These are phyloP conservation scores for Nerophis lumbriciformis DNA, from an alignment of 2,113 vertebrate species.

Conservation along the genomic window DNA sequence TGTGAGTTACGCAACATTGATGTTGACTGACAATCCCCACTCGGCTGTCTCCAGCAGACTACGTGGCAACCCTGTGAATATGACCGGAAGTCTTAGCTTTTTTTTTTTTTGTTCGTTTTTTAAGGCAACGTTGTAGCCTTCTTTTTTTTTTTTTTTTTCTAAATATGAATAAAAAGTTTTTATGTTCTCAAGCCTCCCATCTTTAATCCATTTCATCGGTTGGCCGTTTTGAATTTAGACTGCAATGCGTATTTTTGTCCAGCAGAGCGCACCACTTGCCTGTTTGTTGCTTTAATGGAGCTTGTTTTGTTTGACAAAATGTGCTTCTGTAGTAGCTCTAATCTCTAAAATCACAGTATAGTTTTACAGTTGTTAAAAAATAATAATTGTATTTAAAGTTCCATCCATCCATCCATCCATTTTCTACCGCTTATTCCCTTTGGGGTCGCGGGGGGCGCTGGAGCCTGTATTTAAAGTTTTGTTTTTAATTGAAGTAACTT, in stretches of 20 bases:
- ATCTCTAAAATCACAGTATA: too few relatives aligned
- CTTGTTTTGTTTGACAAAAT: too few relatives aligned
- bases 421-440: too few relatives aligned
- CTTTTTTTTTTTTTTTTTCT: conserved; percentile 15
- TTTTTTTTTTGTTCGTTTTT: background rate
- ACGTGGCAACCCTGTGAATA: conserved; percentile 57
- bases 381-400: too few relatives aligned
- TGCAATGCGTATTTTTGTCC: conserved; percentile 33
- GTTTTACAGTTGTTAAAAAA: too few relatives aligned
- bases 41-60: conserved; percentile 20
- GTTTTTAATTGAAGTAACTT: too few relatives aligned
- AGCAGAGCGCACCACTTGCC: conserved; percentile 42
- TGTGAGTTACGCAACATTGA: background rate
- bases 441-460: too few relatives aligned
- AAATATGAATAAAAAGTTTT: conserved; percentile 17
- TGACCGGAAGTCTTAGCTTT: conserved; percentile 44
- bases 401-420: too few relatives aligned
- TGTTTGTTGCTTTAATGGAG: background rate
- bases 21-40: background rate
- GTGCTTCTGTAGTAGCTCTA: too few relatives aligned
- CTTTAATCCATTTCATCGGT: background rate
- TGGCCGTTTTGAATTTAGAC: background rate
- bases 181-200: conserved; percentile 47
- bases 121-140: conserved; percentile 1
- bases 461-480: too few relatives aligned